Percentiles rank a stretch among this genome's conserved stretches.
These are phyloP conservation scores for Drosophila greeni DNA, from an alignment of 2,888 invertebrate genomes.

Conservation along the genomic window DNA sequence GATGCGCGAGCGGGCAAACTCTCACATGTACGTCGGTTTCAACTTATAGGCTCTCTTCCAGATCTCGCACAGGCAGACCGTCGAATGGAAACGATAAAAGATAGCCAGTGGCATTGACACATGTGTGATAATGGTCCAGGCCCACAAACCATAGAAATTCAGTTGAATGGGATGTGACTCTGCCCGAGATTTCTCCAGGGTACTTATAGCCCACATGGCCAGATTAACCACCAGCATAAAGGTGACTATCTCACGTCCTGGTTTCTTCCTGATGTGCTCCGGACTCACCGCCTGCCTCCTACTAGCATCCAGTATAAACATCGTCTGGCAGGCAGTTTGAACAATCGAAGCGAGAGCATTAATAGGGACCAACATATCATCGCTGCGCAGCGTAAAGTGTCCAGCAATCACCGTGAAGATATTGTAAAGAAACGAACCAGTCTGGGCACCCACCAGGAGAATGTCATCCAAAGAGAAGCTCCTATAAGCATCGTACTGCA, in stretches of 20 bases:
- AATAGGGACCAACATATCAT: conserved; percentile 88
- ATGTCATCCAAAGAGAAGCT: conserved; percentile 94
- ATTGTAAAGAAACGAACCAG: conserved; percentile 95
- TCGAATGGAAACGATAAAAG: conserved; percentile 96
- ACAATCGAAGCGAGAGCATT: conserved; percentile 91
- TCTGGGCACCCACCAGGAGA: conserved; percentile 93
- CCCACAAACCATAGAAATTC: conserved; percentile 95
- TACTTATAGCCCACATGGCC: conserved; percentile 97
- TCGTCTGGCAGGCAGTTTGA: conserved; percentile 93
- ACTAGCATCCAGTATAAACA: conserved; percentile 94
- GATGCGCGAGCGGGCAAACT: conserved; percentile 78
- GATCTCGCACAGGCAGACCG: conserved; percentile 96
- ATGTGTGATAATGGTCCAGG: conserved; percentile 97
- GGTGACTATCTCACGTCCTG: conserved; percentile 95
- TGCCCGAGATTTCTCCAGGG: conserved; percentile 92
- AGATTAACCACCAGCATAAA: conserved; percentile 93
- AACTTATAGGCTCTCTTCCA: conserved; percentile 98
- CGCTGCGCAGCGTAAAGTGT: conserved; percentile 89
- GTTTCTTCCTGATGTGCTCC: conserved; percentile 91
- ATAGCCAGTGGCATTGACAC: conserved; percentile 95
- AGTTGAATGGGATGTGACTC: conserved; percentile 95
- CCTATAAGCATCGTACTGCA: conserved; percentile 90
- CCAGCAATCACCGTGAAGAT: conserved; percentile 96
- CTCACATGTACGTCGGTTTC: conserved; percentile 90
- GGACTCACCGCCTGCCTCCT: conserved; percentile 89